These are phyloP conservation scores for Diabrotica balteata DNA, from an alignment of 2,888 invertebrate species.

Conservation along the genomic window DNA sequence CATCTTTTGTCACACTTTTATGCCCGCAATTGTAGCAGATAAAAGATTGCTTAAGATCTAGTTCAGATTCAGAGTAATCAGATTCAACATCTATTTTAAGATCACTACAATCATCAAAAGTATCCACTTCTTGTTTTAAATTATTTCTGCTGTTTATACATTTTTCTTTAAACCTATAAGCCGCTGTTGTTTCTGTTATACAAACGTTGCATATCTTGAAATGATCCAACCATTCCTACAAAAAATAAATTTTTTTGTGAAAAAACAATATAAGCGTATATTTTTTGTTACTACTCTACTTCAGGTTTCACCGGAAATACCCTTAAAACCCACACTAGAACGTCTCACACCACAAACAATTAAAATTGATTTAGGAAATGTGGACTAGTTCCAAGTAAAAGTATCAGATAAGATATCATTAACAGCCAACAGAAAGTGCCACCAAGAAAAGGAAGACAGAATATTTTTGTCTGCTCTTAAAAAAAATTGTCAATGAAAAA, in stretches of 20 bases:
- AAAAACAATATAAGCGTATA: no score
- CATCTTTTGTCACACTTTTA: slow-evolving; percentile 36
- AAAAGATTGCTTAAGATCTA: slow-evolving; percentile 27
- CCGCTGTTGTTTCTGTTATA: slow-evolving; percentile 33
- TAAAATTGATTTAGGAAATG: no score
- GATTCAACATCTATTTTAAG: slow-evolving; percentile 23
- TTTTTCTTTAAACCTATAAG: slow-evolving; percentile 38
- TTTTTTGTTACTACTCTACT: no score
- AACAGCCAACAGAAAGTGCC: no score
- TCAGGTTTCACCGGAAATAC: no score
- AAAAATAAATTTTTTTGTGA: slow-evolving; percentile 10
- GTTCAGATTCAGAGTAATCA: slow-evolving; percentile 17
- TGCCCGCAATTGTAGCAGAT: slow-evolving; percentile 40
- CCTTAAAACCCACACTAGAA: no score
- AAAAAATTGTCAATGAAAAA: no score
- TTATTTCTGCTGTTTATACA: slow-evolving; percentile 34
- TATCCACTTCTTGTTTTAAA: slow-evolving; percentile 25
- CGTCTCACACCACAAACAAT: no score
- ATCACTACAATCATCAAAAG: slow-evolving; percentile 11
- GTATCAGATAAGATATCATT: no score
- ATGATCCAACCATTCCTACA: slow-evolving; percentile 40
- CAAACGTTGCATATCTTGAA: slow-evolving; percentile 40
- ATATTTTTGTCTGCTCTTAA: no score
- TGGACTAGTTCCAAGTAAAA: no score
- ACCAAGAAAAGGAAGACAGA: no score